A percentile compares a stretch with the other conserved stretches of the same genome.
Evolutionary conservation across 2,888 invertebrate species (phyloP).

Genomic region (Epistrophe grossulariae): DNA sequence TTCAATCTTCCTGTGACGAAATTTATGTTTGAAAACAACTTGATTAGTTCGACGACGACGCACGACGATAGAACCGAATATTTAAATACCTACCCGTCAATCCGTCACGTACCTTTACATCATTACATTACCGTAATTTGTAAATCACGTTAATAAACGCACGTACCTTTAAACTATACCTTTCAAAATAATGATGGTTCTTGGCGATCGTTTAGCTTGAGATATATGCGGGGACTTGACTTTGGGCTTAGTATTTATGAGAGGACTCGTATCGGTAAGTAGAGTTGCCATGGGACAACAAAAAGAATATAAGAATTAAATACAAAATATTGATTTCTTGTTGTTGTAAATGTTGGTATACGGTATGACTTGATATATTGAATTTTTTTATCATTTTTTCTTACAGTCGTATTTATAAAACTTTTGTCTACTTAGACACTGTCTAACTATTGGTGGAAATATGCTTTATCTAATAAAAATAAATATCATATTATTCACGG

Average conservation of each 20-base stretch:
- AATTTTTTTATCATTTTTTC: no score
- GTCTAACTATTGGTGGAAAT: no score
- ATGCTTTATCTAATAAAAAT: no score
- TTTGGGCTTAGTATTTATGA: conserved; percentile 3
- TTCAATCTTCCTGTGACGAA: conserved; percentile 47
- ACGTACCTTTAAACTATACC: conserved; percentile 21
- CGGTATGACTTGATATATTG: no score
- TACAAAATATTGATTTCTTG: no score
- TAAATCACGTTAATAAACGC: conserved; percentile 68
- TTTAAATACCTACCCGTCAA: conserved; percentile 52
- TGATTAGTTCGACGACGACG: not conserved
- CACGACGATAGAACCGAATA: not conserved
- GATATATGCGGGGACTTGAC: not conserved
- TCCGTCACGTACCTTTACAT: conserved; percentile 67
- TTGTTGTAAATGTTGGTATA: no score
- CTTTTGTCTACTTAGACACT: no score
- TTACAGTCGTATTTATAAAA: no score
- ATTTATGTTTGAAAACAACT: conserved; percentile 18
- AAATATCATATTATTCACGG: no score
- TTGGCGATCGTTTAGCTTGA: conserved; percentile 29
- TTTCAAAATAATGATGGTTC: conserved; percentile 49
- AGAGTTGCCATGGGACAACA: not conserved
- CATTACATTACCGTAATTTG: conserved; percentile 66
- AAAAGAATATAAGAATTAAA: no score
- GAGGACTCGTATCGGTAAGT: not conserved